These are phyloP conservation scores for Margaritifera margaritifera DNA, from an alignment of 2,888 invertebrate species.

Conservation along the genomic window DNA sequence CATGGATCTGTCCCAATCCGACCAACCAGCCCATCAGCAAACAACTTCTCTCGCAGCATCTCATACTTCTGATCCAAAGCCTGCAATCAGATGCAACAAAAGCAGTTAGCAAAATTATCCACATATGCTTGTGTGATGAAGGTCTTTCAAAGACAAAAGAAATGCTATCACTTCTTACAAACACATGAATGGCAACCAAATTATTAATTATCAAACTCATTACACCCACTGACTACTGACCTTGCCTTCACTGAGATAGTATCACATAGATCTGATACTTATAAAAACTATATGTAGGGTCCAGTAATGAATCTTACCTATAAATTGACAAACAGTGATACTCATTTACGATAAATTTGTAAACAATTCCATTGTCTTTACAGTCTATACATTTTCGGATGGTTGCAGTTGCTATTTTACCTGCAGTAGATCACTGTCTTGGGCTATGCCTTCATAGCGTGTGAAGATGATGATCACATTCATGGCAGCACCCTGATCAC, in stretches of 20 bases:
- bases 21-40: constrained; percentile 40
- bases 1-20: constrained; percentile 40
- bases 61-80: constrained; percentile 55
- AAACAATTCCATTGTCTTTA: too few species aligned
- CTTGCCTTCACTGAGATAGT: too few species aligned
- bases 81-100: constrained; percentile 14
- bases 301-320: too few species aligned
- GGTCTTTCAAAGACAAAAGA: too few species aligned
- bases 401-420: constrained; percentile 24
- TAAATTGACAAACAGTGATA: too few species aligned
- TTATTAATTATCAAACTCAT: too few species aligned
- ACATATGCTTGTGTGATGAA: not conserved
- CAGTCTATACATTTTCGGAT: not conserved
- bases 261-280: too few species aligned
- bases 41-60: constrained; percentile 49
- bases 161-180: too few species aligned
- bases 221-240: too few species aligned
- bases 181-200: too few species aligned
- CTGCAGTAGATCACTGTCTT: constrained; percentile 54
- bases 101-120: not conserved
- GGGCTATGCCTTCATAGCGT: constrained; percentile 52
- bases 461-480: constrained; percentile 61
- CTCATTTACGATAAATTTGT: too few species aligned
- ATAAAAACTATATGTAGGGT: too few species aligned
- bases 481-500: constrained; percentile 40